Percentiles rank a stretch among this genome's conserved stretches.
Conservation (phyloP, 2,797 vertebrate genomes). For the Enteromius radiatus region DNA sequence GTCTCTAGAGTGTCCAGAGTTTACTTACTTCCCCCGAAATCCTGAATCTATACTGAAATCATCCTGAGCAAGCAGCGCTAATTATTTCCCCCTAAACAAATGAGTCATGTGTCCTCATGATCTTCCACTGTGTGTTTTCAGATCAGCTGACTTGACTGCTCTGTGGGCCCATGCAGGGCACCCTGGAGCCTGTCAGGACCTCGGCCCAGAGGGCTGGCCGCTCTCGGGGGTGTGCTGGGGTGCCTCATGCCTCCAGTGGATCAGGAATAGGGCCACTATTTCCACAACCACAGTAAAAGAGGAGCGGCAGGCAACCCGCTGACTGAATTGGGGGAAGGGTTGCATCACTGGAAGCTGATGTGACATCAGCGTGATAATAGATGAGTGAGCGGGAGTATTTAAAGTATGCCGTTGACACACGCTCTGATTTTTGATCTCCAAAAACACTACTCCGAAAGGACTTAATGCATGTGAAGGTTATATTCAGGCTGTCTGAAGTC, state of each 20-base stretch:
- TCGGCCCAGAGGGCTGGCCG: conserved; percentile 67
- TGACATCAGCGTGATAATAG: background rate
- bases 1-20: background rate
- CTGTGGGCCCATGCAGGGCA: conserved; percentile 43
- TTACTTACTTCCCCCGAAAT: background rate
- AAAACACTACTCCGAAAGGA: conserved; percentile 34
- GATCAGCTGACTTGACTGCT: conserved; percentile 78
- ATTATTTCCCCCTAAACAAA: conserved; percentile 12
- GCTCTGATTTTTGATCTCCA: conserved; percentile 9
- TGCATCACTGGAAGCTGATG: conserved; percentile 24
- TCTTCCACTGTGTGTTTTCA: conserved; percentile 47
- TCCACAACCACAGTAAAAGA: conserved; percentile 7
- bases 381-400: conserved; percentile 11
- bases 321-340: conserved; percentile 23
- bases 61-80: background rate
- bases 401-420: conserved; percentile 6
- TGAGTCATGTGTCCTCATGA: background rate
- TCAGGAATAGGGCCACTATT: conserved; percentile 61
- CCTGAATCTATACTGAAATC: background rate
- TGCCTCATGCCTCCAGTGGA: conserved; percentile 68
- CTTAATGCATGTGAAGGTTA: background rate
- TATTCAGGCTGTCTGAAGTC: background rate
- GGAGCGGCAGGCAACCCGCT: background rate
- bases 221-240: conserved; percentile 68
- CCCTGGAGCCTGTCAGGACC: conserved; percentile 57